These are phyloP conservation scores for Calyptomena viridis DNA, from an alignment of 2,113 vertebrate species.

Conservation along the genomic window DNA sequence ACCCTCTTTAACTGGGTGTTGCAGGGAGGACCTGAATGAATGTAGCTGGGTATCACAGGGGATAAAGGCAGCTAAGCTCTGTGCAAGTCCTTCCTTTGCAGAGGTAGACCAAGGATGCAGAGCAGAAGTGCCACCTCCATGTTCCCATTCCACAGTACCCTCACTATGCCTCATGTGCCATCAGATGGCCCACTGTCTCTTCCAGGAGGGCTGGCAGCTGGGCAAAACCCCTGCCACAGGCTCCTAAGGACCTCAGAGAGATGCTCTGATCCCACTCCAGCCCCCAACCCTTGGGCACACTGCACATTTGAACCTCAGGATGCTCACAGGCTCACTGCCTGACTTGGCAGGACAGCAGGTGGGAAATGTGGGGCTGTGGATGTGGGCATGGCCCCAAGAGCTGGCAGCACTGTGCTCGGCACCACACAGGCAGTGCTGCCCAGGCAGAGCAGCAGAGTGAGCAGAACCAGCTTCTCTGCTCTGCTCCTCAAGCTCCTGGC, in stretches of 20 bases:
- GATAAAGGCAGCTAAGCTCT: background rate
- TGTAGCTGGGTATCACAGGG: background rate
- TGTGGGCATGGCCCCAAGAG: background rate
- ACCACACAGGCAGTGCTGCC: too few relatives aligned
- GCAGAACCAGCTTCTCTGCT: background rate
- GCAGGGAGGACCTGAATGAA: background rate
- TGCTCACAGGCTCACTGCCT: background rate
- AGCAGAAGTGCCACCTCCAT: background rate
- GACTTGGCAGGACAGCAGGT: background rate
- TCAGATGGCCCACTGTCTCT: background rate
- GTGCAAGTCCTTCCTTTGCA: background rate
- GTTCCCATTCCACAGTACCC: background rate
- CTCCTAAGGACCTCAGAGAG: background rate
- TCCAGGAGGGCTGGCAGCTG: background rate
- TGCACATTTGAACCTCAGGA: background rate
- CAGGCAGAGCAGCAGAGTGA: fast-evolving
- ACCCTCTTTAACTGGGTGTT: background rate
- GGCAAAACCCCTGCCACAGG: background rate
- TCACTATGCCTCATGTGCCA: background rate
- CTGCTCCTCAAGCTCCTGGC: background rate
- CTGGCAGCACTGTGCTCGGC: background rate
- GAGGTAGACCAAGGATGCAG: background rate
- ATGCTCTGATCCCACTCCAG: background rate
- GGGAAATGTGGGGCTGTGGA: background rate
- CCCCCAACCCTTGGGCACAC: fast-evolving